These are phyloP conservation scores for Tribolium castaneum DNA, from an alignment of 1,140 invertebrate genomes.

Conservation along the genomic window DNA sequence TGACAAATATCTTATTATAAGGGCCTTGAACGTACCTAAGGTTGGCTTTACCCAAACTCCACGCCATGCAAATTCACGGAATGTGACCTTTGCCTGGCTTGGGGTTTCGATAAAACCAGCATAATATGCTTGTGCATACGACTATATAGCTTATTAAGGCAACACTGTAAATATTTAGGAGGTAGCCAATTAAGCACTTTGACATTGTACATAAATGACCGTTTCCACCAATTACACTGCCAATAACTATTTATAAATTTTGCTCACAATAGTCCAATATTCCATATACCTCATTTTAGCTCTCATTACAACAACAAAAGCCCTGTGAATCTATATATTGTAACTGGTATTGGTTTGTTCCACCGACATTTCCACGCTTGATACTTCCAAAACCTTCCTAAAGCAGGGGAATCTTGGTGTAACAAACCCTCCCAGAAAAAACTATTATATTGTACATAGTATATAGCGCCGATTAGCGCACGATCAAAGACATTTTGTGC, in stretches of 20 bases:
- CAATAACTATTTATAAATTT: conserved; percentile 34
- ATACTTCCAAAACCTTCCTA: no score
- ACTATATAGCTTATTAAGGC: conserved; percentile 11
- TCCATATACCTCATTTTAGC: conserved; percentile 45
- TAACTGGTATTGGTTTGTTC: background rate
- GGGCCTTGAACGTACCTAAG: conserved; percentile 24
- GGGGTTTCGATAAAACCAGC: background rate
- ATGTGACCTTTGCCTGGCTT: background rate
- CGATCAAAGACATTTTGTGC: background rate
- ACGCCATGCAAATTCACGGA: background rate
- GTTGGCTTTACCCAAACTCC: background rate
- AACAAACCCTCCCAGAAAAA: background rate
- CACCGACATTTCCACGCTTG: background rate
- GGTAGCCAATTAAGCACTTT: background rate
- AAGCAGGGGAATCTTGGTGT: background rate
- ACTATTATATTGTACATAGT: conserved; percentile 11
- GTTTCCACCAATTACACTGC: conserved; percentile 27
- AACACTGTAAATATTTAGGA: background rate
- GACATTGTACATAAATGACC: conserved; percentile 22
- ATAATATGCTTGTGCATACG: conserved; percentile 17
- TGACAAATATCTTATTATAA: background rate
- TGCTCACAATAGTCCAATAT: conserved; percentile 46
- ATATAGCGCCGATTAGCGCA: background rate
- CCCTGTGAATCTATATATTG: conserved; percentile 7
- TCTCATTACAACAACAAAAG: conserved; percentile 11